Conservation (phyloP, 2,888 invertebrate genomes). For the Galeopsomyia nigrocyanea region DNA sequence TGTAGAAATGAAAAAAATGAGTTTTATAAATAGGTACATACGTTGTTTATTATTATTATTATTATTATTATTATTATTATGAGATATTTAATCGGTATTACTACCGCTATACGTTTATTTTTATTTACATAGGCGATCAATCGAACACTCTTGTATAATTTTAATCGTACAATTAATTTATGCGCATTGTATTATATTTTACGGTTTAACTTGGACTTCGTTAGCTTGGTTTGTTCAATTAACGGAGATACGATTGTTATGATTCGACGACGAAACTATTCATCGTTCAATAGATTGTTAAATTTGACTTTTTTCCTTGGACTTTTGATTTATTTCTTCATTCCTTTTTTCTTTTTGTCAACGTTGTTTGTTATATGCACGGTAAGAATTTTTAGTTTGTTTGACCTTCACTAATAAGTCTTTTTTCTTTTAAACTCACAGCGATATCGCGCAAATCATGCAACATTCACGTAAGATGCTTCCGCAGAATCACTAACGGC, state of each 20-base stretch:
- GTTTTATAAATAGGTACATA: conserved; percentile 54
- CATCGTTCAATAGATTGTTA: conserved; percentile 55
- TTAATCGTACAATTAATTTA: conserved; percentile 48
- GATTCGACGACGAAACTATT: conserved; percentile 56
- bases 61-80: conserved; percentile 46
- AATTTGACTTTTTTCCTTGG: conserved; percentile 47
- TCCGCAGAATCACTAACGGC: too few species aligned
- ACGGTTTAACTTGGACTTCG: conserved; percentile 58
- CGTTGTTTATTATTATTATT: conserved; percentile 46
- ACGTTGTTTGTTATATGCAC: not conserved
- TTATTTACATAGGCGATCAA: conserved; percentile 45
- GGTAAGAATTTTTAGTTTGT: conserved; percentile 36
- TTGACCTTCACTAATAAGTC: conserved; percentile 5
- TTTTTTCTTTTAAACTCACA: conserved; percentile 1
- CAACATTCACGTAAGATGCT: too few species aligned
- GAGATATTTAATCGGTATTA: conserved; percentile 43
- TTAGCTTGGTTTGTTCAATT: conserved; percentile 59
- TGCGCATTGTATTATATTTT: conserved; percentile 54
- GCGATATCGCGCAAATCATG: too few species aligned
- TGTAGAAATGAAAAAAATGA: conserved; percentile 47
- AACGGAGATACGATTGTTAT: conserved; percentile 52
- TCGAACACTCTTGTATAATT: conserved; percentile 39
- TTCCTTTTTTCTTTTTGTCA: not conserved
- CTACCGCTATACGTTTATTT: conserved; percentile 41
- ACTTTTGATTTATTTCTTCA: conserved; percentile 39